Base-by-base conservation (phyloP, 2,113 vertebrate species). In the Aix galericulata region DNA sequence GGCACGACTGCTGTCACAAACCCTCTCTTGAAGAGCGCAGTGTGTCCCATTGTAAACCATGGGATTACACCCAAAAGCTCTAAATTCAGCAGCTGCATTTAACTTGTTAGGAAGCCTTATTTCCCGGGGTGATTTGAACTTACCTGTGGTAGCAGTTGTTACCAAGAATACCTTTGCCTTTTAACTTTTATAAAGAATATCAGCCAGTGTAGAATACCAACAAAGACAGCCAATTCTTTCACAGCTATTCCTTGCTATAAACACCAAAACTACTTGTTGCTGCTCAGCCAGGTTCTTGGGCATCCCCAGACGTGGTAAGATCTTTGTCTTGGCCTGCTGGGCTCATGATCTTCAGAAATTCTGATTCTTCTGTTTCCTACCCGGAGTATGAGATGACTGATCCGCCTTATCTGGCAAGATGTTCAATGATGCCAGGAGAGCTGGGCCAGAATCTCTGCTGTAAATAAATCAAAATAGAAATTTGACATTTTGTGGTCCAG, bases 91-190 rank as follows among this genome's bases (percentile, higher is more conserved):
- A 46, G 14, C 46, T 71, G 17, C 3, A 0, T 64, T 81, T 44
- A 59, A 46, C 22, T 48, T 2, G 1, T 52, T 60, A 34, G 38
- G 59, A 55, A 87, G 75, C 29, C 18, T 1, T 21, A 52, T 48
- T 62, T 79, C 53, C 23, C n/a, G 31, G 3, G 9, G 17, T 23
- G 9, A 0, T 0, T 6, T 79, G 67, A 48, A 20, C 29, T 56
- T 0, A 0, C 13, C 75, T 0, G 0, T 38, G 29, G 32, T 32
- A 59, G 25, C 1, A 72, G 66, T 17, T 2, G 0, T 42, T 63
- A 50, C 42, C 48, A 60, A 64, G 62, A 60, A 2, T 18, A 82
- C 12, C 20, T 75, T 42, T 94, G 27, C 34, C 50, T 68, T 72
- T 68, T 74, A 50, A 56, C 32, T 76, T 76, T 59, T 32, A 20